These are phyloP conservation scores for Goniozus legneri DNA, from an alignment of 1,140 invertebrate genomes.

Conservation along the genomic window DNA sequence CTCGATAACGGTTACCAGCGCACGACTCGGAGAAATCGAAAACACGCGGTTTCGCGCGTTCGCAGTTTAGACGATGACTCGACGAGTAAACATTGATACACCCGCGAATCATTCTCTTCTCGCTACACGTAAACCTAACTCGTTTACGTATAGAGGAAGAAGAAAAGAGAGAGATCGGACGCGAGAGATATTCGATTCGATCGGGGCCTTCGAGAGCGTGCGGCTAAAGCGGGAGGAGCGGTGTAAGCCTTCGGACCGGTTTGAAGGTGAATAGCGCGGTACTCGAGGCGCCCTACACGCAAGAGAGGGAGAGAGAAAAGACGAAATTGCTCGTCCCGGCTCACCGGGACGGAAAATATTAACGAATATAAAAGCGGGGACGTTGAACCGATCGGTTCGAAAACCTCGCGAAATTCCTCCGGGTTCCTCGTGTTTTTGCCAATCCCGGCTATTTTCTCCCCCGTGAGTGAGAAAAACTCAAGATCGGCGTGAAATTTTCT, in stretches of 20 bases:
- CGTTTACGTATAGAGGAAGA: slow-evolving; percentile 14
- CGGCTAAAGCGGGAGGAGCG: slow-evolving; percentile 14
- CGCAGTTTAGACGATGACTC: slow-evolving; percentile 32
- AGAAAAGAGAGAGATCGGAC: slow-evolving; percentile 25
- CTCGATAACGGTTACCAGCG: no score
- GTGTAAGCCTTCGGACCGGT: slow-evolving; percentile 26
- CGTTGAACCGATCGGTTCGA: no score
- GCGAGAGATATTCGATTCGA: slow-evolving; percentile 30
- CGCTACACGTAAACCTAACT: slow-evolving; percentile 25
- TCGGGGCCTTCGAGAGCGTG: slow-evolving; percentile 11
- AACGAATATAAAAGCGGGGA: no score
- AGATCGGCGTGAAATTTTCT: not conserved
- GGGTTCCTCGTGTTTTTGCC: no score
- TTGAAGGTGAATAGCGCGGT: slow-evolving; percentile 32
- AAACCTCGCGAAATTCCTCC: no score
- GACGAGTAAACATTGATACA: slow-evolving; percentile 29
- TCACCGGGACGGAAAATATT: no score
- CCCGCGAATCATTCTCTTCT: slow-evolving; percentile 30
- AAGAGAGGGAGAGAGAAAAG: no score
- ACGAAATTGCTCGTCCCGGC: slow-evolving; percentile 25
- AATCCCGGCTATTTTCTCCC: no score
- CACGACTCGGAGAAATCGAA: no score
- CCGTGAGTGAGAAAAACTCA: no score
- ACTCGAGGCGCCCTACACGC: no score
- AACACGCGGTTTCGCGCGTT: no score